Percentiles rank a stretch among this genome's conserved stretches.
Conservation (phyloP, 2,797 vertebrate genomes). For the Pseudocheirus occidentalis region DNA sequence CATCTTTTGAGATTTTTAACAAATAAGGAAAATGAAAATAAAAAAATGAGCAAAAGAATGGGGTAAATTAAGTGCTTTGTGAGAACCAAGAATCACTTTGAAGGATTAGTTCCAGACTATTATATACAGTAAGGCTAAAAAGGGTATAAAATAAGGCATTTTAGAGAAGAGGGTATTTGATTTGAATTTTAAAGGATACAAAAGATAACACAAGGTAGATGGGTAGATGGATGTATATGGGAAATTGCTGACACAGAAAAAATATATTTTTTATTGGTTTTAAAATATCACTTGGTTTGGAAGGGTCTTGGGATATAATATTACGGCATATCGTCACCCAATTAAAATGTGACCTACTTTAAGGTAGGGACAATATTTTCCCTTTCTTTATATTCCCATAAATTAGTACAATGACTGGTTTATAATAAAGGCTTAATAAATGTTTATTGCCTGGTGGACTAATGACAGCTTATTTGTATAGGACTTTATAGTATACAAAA, state of each 20-base stretch:
- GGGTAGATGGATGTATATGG: background rate
- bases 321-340: background rate
- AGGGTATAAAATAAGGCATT: background rate
- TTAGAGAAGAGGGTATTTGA: background rate
- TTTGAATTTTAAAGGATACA: background rate
- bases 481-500: background rate
- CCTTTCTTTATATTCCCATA: background rate
- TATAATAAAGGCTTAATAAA: background rate
- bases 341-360: background rate
- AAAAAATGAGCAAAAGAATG: background rate
- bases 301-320: background rate
- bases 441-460: background rate
- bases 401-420: background rate
- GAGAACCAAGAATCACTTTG: background rate
- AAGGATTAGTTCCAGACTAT: background rate
- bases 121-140: background rate
- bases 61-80: background rate
- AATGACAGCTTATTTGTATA: background rate
- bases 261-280: background rate
- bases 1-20: background rate
- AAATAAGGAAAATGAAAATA: background rate
- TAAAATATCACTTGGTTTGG: background rate
- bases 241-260: background rate
- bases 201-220: background rate
- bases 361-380: background rate